Percentiles rank a stretch among this genome's conserved stretches.
These are phyloP conservation scores for Coregonus suidteri DNA, from an alignment of 2,797 vertebrate genomes.

Conservation along the genomic window DNA sequence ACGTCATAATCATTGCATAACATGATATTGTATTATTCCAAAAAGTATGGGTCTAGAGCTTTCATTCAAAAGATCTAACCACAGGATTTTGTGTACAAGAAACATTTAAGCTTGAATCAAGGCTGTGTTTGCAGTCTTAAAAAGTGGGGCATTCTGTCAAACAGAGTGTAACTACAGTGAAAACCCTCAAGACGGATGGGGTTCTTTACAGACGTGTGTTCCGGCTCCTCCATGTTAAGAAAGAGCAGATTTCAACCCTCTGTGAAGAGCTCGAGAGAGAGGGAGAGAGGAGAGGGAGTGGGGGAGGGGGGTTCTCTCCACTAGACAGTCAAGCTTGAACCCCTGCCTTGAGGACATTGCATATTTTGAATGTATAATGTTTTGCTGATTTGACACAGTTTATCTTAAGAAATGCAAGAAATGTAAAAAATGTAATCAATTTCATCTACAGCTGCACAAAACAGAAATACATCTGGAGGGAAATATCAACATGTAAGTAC, in stretches of 20 bases:
- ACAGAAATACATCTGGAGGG: neutral
- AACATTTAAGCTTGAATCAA: neutral
- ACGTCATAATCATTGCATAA: neutral
- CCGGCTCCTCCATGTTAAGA: conserved; percentile 28
- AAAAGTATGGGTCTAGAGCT: neutral
- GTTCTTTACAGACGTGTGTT: conserved; percentile 25
- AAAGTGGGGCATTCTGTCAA: conserved; percentile 16
- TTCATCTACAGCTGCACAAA: neutral
- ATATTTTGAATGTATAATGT: neutral
- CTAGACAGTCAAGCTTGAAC: neutral
- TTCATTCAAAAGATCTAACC: neutral
- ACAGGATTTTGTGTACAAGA: neutral
- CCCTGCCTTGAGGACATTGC: neutral
- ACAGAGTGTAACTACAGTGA: conserved; percentile 13
- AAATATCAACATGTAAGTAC: neutral
- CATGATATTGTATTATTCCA: neutral
- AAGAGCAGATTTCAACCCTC: conserved; percentile 33
- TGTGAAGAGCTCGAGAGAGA: neutral
- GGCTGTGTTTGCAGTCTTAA: conserved; percentile 3
- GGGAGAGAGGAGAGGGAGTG: neutral
- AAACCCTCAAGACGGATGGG: neutral
- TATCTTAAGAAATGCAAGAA: neutral
- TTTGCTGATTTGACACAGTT: neutral
- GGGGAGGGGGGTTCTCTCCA: too few relatives aligned
- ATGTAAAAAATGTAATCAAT: neutral